Evolutionary conservation across 1,140 invertebrate species (phyloP), one percentile per base, ranked within the genome.

Genomic region (Drosophila biarmipes): DNA sequence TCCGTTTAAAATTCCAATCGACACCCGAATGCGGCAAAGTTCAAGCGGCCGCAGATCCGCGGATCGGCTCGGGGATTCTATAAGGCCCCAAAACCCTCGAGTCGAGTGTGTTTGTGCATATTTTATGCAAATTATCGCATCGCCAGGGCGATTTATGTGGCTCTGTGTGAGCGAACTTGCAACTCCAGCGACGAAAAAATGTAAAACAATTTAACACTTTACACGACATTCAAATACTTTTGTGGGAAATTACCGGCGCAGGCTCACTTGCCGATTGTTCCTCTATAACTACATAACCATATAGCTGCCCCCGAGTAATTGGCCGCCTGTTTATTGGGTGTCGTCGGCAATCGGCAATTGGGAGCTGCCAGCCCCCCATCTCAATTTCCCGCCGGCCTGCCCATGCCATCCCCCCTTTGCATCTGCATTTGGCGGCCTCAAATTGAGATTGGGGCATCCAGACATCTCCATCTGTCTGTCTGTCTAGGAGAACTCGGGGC

Each of bases 1-100:
- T 73, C 81, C 87, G 82, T 90, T 90, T 90, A 90, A 90, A 90
- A 90, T 90, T 90, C 87, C 87, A 90, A 90, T 90, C 87, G 87
- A 90, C 87, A 90, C 87, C 87, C 87, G 55, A 75, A 71, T 67
- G 77, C 84, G 85, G 84, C 75, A 46, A 78, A 86, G 67, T 73
- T 73, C 67, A 73, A 69, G 73, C 73, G 46, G 61, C 73, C 66
- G 71, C 46, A 15, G 67, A 80, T 72, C 43, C 38, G 29, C 12
- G 24, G 31, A 51, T 6, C 29, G 17, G 17, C 35, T 5, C n/a
- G 15, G 15, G 29, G 35, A 29, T 57, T 38, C 55, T 57, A 27
- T 56, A 19, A 29, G 4, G 45, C 2, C 29, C 34, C 17, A 14
- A 21, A 43, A 15, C 31, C 29, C 8, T 19, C 10, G 17, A 35